phyloP scores from a whole-genome alignment of 2,113 vertebrate species.

The Cepphus grylle region DNA sequence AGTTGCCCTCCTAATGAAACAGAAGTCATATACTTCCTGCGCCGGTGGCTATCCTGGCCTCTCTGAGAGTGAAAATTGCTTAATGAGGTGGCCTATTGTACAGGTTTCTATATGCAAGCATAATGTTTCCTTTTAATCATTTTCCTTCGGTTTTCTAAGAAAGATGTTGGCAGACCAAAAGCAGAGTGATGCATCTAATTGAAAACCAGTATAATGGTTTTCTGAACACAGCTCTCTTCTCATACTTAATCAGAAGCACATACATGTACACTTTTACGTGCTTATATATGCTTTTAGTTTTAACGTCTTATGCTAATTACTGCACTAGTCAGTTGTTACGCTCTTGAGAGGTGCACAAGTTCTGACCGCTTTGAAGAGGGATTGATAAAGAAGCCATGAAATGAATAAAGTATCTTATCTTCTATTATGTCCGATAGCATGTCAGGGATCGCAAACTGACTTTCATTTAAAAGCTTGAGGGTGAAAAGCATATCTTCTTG shows the following conservation, averaged over 20 bases:
- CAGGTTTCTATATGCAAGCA: not conserved
- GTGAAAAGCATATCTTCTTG: not conserved
- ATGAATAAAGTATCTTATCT: slow-evolving; percentile 49
- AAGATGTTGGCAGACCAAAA: not conserved
- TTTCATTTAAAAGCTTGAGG: not conserved
- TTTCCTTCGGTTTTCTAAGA: not conserved
- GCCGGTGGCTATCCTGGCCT: not conserved
- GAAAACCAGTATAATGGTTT: not conserved
- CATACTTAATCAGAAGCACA: not conserved
- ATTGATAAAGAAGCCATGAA: slow-evolving; percentile 16
- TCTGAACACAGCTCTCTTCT: not conserved
- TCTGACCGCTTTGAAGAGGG: not conserved
- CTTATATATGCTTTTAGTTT: not conserved
- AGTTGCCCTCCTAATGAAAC: not conserved
- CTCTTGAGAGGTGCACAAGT: not conserved
- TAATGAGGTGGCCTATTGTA: not conserved
- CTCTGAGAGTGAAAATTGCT: not conserved
- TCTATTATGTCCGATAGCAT: not conserved
- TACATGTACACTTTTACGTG: not conserved
- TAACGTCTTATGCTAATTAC: not conserved
- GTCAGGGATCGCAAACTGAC: not conserved
- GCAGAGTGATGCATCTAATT: not conserved
- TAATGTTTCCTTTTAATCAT: not conserved
- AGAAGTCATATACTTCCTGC: not conserved
- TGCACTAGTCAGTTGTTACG: not conserved